Percentiles rank a stretch among this genome's conserved stretches.
These are phyloP conservation scores for Ganaspis sp. DNA, from an alignment of 1,140 invertebrate genomes.

Conservation along the genomic window DNA sequence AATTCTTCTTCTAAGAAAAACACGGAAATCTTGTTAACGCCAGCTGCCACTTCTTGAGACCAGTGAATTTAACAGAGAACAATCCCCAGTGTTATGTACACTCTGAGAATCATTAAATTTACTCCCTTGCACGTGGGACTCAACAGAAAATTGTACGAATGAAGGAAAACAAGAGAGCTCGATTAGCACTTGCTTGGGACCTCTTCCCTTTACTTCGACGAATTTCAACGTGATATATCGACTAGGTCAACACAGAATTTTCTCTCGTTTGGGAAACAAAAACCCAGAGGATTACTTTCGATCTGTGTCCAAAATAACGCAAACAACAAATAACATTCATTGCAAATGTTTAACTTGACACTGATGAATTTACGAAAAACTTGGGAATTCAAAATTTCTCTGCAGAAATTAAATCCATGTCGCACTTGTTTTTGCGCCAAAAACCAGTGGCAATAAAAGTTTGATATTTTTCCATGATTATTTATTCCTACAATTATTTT, in stretches of 20 bases:
- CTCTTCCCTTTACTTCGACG: not conserved
- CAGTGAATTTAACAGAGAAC: not conserved
- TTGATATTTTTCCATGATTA: too few relatives aligned
- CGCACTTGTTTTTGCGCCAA: too few relatives aligned
- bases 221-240: not conserved
- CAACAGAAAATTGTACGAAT: not conserved
- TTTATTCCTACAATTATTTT: too few relatives aligned
- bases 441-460: too few relatives aligned
- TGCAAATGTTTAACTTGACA: not conserved
- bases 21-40: not conserved
- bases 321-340: too few relatives aligned
- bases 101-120: conserved; percentile 17
- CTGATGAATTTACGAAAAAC: not conserved
- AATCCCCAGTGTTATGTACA: conserved; percentile 10
- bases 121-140: not conserved
- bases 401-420: too few relatives aligned
- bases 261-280: not conserved
- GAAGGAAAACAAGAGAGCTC: conserved; percentile 10
- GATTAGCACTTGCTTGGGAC: conserved; percentile 9
- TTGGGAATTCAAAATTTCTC: not conserved
- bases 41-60: conserved; percentile 8
- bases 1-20: not conserved
- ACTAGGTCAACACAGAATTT: not conserved
- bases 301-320: conserved; percentile 16
- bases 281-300: not conserved